Percentiles rank a stretch among this genome's conserved stretches.
phyloP scores from a whole-genome alignment of 2,888 invertebrate genomes.

The Aplocera efformata region DNA sequence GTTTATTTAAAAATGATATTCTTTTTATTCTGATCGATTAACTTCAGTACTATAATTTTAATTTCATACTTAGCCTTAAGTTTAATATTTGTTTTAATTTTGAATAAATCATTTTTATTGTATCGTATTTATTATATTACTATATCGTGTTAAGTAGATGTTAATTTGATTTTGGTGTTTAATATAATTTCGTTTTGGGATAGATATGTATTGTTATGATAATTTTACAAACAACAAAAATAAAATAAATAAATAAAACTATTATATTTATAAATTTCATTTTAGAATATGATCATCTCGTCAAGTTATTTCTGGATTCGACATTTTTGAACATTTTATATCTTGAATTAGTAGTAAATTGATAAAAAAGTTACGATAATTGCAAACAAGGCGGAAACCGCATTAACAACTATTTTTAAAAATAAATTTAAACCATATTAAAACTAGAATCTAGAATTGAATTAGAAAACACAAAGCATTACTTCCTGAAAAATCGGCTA shows the following conservation, averaged over 20 bases:
- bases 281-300: too few relatives aligned
- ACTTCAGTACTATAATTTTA: conserved; percentile 11
- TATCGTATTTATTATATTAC: conserved; percentile 63
- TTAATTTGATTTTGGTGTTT: conserved; percentile 44
- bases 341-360: too few relatives aligned
- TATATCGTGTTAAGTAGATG: conserved; percentile 36
- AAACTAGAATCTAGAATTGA: too few relatives aligned
- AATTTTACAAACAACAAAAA: conserved; percentile 50
- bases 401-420: too few relatives aligned
- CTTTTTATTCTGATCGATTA: conserved; percentile 4
- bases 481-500: too few relatives aligned
- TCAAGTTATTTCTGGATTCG: too few relatives aligned
- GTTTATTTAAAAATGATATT: conserved; percentile 1
- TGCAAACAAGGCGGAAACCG: too few relatives aligned
- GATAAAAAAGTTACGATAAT: too few relatives aligned
- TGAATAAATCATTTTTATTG: conserved; percentile 46
- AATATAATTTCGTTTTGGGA: conserved; percentile 57
- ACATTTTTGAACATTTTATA: too few relatives aligned
- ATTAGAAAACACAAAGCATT: too few relatives aligned
- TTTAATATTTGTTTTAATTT: conserved; percentile 47
- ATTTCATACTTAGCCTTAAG: conserved; percentile 71
- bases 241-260: conserved; percentile 45
- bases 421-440: too few relatives aligned
- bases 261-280: too few relatives aligned
- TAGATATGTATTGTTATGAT: conserved; percentile 59